phyloP scores from a whole-genome alignment of 2,797 vertebrate species.

The Danio kyathit region DNA sequence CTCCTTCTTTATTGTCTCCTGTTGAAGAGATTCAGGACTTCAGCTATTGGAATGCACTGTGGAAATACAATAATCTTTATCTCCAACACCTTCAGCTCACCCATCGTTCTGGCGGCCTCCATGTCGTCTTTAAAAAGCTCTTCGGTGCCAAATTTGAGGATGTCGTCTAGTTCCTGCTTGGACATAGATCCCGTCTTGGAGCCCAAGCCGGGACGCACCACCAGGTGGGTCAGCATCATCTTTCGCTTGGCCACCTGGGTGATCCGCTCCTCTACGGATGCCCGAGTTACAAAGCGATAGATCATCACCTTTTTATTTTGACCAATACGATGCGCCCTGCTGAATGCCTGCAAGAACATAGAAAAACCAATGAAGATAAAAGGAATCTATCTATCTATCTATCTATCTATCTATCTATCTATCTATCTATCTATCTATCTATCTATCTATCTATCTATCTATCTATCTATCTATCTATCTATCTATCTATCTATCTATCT shows the following conservation, averaged over 20 bases:
- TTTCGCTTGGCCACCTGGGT: conserved; percentile 98
- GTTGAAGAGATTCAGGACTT: conserved; percentile 39
- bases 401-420: no score
- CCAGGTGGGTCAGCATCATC: conserved; percentile 99
- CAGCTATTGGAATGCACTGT: not conserved
- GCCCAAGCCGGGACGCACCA: conserved; percentile 94
- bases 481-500: no score
- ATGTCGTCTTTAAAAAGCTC: conserved; percentile 98
- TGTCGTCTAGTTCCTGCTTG: conserved; percentile 97
- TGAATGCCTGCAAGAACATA: conserved; percentile 86
- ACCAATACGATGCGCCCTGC: conserved; percentile 95
- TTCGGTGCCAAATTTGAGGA: conserved; percentile 97
- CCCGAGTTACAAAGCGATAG: conserved; percentile 96
- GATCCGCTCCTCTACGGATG: conserved; percentile 96
- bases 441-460: no score
- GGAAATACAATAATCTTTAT: not conserved
- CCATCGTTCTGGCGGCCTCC: conserved; percentile 80
- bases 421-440: no score
- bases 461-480: no score
- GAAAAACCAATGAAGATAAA: not conserved
- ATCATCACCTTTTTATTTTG: conserved; percentile 99
- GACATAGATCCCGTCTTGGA: conserved; percentile 99
- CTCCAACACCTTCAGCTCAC: conserved; percentile 10
- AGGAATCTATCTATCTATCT: not conserved
- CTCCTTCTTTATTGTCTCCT: conserved; percentile 95